These are phyloP conservation scores for Leptinotarsa lineolata DNA, from an alignment of 1,140 invertebrate genomes.

Conservation along the genomic window DNA sequence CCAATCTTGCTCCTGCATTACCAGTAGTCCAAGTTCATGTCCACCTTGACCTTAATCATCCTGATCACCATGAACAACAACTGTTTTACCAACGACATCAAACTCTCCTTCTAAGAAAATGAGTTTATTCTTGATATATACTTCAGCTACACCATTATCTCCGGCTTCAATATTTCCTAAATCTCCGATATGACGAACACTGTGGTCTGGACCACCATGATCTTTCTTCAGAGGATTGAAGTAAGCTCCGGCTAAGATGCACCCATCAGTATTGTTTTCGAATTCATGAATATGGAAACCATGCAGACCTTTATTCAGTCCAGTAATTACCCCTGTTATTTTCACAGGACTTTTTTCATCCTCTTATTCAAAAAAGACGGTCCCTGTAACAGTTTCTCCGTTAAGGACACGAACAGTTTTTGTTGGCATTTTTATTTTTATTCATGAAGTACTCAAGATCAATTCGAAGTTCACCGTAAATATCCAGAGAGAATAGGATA, in stretches of 20 bases:
- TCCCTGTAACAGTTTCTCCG: slow-evolving; percentile 76
- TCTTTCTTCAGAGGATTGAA: slow-evolving; percentile 88
- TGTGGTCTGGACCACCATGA: slow-evolving; percentile 81
- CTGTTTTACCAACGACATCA: slow-evolving; percentile 84
- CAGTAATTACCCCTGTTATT: slow-evolving; percentile 73
- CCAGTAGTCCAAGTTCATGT: slow-evolving; percentile 93
- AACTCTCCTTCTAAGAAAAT: slow-evolving; percentile 77
- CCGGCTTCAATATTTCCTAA: slow-evolving; percentile 86
- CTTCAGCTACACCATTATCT: slow-evolving; percentile 71
- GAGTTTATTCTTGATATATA: slow-evolving; percentile 75
- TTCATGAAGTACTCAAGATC: background rate
- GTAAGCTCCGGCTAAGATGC: slow-evolving; percentile 92
- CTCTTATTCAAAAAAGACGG: slow-evolving; percentile 76
- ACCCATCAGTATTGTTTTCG: slow-evolving; percentile 95
- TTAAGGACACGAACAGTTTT: slow-evolving; percentile 87
- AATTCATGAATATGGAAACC: slow-evolving; percentile 98
- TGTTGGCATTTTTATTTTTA: slow-evolving; percentile 47
- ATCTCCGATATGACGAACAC: slow-evolving; percentile 85
- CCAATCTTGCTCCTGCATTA: slow-evolving; percentile 93
- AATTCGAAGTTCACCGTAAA: too few species aligned
- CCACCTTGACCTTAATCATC: slow-evolving; percentile 95
- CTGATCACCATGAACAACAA: slow-evolving; percentile 90
- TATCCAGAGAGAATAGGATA: too few species aligned
- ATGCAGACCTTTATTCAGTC: slow-evolving; percentile 72
- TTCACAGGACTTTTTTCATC: slow-evolving; percentile 63